A percentile compares a stretch with the other conserved stretches of the same genome.
phyloP scores from a whole-genome alignment of 2,888 invertebrate genomes.

The Parthenolecanium corni region DNA sequence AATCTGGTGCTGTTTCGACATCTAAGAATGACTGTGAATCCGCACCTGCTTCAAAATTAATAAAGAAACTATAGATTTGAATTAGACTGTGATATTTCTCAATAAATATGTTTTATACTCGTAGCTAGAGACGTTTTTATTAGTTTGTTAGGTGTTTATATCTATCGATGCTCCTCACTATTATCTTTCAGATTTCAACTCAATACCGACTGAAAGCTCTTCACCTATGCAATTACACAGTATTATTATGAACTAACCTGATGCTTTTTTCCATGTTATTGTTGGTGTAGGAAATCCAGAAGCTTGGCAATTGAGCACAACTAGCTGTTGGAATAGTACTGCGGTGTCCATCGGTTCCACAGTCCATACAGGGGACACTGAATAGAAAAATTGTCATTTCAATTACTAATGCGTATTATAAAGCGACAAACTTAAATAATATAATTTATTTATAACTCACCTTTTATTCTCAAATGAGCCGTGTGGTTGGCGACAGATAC shows the following conservation, averaged over 20 bases:
- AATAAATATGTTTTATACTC: too few relatives aligned
- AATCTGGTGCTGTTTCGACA: conserved; percentile 3
- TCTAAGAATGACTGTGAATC: neutral
- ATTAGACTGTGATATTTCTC: too few relatives aligned
- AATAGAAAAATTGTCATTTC: conserved; percentile 32
- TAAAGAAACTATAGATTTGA: neutral
- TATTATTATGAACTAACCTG: conserved; percentile 30
- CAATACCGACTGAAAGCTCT: too few relatives aligned
- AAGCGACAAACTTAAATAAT: neutral
- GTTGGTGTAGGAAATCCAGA: conserved; percentile 68
- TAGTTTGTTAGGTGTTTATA: too few relatives aligned
- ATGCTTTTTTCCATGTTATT: conserved; percentile 53
- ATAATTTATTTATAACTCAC: conserved; percentile 35
- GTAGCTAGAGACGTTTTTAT: too few relatives aligned
- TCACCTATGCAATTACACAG: too few relatives aligned
- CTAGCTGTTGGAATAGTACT: conserved; percentile 57
- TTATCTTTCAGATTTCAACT: too few relatives aligned
- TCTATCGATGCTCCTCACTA: too few relatives aligned
- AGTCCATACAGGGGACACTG: conserved; percentile 68
- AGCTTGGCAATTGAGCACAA: conserved; percentile 60
- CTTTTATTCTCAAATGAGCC: conserved; percentile 42
- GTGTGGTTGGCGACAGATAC: conserved; percentile 39
- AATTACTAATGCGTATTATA: neutral
- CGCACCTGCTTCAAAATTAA: neutral
- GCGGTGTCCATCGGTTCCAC: conserved; percentile 62